Evolutionary conservation across 2,797 vertebrate genomes (phyloP).

Genomic region (Psittacula derbiana): DNA sequence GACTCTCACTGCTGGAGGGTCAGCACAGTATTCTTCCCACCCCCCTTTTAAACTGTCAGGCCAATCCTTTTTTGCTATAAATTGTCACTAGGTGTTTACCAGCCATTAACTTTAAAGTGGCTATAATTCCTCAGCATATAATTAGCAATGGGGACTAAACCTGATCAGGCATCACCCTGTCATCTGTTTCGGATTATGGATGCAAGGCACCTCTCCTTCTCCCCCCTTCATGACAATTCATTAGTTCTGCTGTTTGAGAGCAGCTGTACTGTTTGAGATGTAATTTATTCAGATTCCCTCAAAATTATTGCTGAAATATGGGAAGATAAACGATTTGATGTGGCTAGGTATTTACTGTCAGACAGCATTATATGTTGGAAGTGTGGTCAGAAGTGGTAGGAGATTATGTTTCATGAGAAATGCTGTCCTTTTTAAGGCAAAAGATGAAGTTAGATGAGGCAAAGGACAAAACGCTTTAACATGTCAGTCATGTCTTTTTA

Average conservation of each 20-base stretch:
- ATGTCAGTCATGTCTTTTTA: not conserved
- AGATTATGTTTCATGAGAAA: slow-evolving; percentile 55
- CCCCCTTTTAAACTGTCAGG: not conserved
- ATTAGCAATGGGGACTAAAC: slow-evolving; percentile 67
- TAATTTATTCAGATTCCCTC: slow-evolving; percentile 73
- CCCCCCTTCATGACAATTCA: slow-evolving; percentile 71
- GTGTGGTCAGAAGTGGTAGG: slow-evolving; percentile 65
- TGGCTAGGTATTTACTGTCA: slow-evolving; percentile 76
- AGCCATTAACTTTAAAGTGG: slow-evolving; percentile 57
- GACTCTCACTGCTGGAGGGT: not conserved
- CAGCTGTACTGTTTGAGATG: slow-evolving; percentile 73
- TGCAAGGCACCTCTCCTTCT: slow-evolving; percentile 54
- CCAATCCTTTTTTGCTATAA: not conserved
- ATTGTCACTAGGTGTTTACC: slow-evolving; percentile 54
- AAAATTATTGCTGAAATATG: slow-evolving; percentile 59
- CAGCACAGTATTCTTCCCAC: not conserved
- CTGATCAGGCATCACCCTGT: slow-evolving; percentile 35
- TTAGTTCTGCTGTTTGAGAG: slow-evolving; percentile 75
- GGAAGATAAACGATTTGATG: slow-evolving; percentile 75
- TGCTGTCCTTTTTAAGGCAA: slow-evolving; percentile 39
- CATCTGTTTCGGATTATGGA: slow-evolving; percentile 58
- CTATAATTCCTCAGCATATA: slow-evolving; percentile 64
- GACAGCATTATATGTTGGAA: slow-evolving; percentile 65
- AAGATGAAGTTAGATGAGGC: slow-evolving; percentile 46
- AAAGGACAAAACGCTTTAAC: slow-evolving; percentile 58